Percentiles rank a stretch among this genome's conserved stretches.
phyloP scores from a whole-genome alignment of 2,113 vertebrate genomes.

The Sula dactylatra region DNA sequence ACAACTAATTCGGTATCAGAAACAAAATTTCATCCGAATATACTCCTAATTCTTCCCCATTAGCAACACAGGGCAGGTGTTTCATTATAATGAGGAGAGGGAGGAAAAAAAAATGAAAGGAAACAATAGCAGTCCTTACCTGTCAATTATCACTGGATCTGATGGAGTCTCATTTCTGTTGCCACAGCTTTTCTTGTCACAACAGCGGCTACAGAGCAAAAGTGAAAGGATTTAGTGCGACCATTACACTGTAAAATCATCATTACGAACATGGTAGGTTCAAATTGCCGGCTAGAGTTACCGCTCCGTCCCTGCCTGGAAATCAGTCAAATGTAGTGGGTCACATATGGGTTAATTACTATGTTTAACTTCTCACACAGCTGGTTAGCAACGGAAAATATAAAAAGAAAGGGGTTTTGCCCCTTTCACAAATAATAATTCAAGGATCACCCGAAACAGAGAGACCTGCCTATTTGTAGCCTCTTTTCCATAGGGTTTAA shows the following conservation, averaged over 20 bases:
- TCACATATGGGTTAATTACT: slow-evolving; percentile 82
- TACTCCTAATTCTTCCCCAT: slow-evolving; percentile 60
- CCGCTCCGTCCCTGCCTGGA: slow-evolving; percentile 73
- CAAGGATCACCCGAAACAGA: not conserved
- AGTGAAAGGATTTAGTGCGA: slow-evolving; percentile 80
- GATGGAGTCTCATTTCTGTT: slow-evolving; percentile 99
- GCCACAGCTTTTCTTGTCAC: slow-evolving; percentile 99
- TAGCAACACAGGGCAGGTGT: slow-evolving; percentile 76
- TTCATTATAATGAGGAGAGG: slow-evolving; percentile 73
- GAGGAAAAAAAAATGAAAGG: slow-evolving; percentile 27
- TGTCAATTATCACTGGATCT: slow-evolving; percentile 99
- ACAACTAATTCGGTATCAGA: slow-evolving; percentile 63
- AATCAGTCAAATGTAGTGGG: slow-evolving; percentile 76
- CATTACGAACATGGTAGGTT: slow-evolving; percentile 77
- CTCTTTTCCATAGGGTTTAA: not conserved
- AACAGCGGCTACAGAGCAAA: slow-evolving; percentile 91
- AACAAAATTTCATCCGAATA: slow-evolving; percentile 66
- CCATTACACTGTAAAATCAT: slow-evolving; percentile 79
- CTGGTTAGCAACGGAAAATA: slow-evolving; percentile 65
- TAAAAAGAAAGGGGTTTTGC: slow-evolving; percentile 49
- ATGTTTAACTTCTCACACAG: slow-evolving; percentile 78
- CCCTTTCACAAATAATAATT: slow-evolving; percentile 57
- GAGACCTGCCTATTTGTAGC: not conserved
- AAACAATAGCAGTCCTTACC: slow-evolving; percentile 88
- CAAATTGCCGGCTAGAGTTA: slow-evolving; percentile 80